These are phyloP conservation scores for Polydrusus cervinus DNA, from an alignment of 2,888 invertebrate genomes.

Conservation along the genomic window DNA sequence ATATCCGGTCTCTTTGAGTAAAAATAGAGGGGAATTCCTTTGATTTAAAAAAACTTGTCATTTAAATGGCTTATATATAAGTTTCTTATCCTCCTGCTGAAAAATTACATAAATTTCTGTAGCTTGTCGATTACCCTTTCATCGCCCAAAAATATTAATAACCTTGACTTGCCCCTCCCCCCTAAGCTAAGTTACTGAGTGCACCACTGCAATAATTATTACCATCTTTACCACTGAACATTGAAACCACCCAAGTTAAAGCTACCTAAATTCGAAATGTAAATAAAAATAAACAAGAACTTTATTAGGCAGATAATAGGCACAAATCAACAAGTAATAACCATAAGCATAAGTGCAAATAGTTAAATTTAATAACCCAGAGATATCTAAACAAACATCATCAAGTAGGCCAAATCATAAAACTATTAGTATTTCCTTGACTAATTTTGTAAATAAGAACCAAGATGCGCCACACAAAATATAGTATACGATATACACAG, in stretches of 20 bases:
- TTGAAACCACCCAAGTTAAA: constrained; percentile 19
- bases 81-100: too few relatives aligned
- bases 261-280: constrained; percentile 11
- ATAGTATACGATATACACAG: too few relatives aligned
- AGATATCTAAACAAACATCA: constrained; percentile 26
- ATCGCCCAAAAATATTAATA: too few relatives aligned
- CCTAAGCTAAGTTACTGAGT: too few relatives aligned
- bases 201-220: background rate
- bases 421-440: constrained; percentile 10
- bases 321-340: constrained; percentile 25
- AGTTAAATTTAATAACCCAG: constrained; percentile 27
- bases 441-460: constrained; percentile 1
- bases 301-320: constrained; percentile 23
- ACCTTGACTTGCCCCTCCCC: too few relatives aligned
- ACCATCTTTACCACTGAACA: background rate
- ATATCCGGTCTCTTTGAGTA: too few relatives aligned
- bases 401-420: constrained; percentile 27
- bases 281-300: constrained; percentile 23
- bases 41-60: too few relatives aligned
- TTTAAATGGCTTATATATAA: too few relatives aligned
- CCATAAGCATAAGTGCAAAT: constrained; percentile 24
- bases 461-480: background rate
- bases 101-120: too few relatives aligned
- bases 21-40: too few relatives aligned
- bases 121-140: too few relatives aligned